Evolutionary conservation across 2,113 vertebrate genomes (phyloP), one percentile per base, ranked within the genome.

Genomic region (Brachirus orientalis): DNA sequence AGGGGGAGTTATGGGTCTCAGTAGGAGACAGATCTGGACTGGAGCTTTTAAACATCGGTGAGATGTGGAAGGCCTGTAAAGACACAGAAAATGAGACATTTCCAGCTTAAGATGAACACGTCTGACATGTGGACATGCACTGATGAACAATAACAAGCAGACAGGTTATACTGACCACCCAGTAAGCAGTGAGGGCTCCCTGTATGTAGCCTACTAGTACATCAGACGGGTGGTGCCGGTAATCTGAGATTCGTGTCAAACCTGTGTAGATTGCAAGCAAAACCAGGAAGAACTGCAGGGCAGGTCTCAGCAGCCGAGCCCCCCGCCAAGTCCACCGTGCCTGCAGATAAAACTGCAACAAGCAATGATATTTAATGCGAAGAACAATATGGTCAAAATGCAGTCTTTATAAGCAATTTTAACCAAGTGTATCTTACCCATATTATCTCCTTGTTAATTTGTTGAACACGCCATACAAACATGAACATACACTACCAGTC

Each of bases 141-240:
- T 16, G 18, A 43, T 45, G 66, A 33, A 41, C 43, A 73, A 55
- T 60, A 62, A 69, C 46, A 64, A 59, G 45, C 47, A 59, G 38
- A 22, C 1, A 11, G 47, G 46, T 17, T 38, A 13, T 77, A 92
- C 93, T 92, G 81, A 94, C 93, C 90, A 93, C 93, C 91, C 93
- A 95, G 91, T 92, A 94, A 18, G 94, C 94, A 28, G 93, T 93
- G 38, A 94, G 61, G 1, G 90, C 92, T 51, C 95, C 94, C 77
- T 95, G 93, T 22, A 89, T 72, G 80, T 93, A 93, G 46, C 94
- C 91, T 2, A 89, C 79, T 7, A 91, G 47, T 10, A 93, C 91
- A 1, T 95, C 92, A 0, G 90, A 87, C 0, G 91, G 91, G 72
- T 94, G 94, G 73, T 95, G 94, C 62, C 87, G 78, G 74, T 92